Conservation (phyloP, 1,140 invertebrate genomes). For the Hermetia illucens region DNA sequence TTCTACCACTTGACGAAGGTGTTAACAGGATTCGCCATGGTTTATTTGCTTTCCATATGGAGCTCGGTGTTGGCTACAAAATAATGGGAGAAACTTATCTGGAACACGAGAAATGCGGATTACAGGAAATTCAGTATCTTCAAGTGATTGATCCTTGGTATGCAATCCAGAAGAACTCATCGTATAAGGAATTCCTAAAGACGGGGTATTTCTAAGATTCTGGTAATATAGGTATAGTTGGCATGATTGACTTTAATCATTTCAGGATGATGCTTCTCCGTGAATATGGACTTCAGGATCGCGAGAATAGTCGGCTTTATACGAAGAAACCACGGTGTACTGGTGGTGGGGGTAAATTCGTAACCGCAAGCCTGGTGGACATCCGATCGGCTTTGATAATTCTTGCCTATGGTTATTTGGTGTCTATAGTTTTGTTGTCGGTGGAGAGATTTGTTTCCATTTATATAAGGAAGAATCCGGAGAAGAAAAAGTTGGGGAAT, state of each 20-base stretch:
- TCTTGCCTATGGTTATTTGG: slow-evolving; percentile 28
- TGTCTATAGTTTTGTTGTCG: neutral
- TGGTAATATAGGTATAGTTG: slow-evolving; percentile 1
- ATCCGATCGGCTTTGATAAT: slow-evolving; percentile 33
- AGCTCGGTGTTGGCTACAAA: slow-evolving; percentile 43
- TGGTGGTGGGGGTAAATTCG: slow-evolving; percentile 33
- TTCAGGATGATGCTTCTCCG: slow-evolving; percentile 38
- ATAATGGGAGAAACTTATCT: slow-evolving; percentile 45
- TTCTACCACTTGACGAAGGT: slow-evolving; percentile 41
- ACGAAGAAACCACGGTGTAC: slow-evolving; percentile 41
- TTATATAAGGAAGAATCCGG: too few species aligned
- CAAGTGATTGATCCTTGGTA: slow-evolving; percentile 42
- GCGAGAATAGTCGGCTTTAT: slow-evolving; percentile 39
- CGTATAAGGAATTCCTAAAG: slow-evolving; percentile 44
- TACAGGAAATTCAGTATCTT: slow-evolving; percentile 44
- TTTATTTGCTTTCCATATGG: slow-evolving; percentile 49
- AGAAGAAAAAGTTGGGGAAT: too few species aligned
- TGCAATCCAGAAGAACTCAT: slow-evolving; percentile 40
- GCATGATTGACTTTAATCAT: too few species aligned
- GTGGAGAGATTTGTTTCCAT: slow-evolving; percentile 1
- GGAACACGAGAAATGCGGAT: slow-evolving; percentile 50
- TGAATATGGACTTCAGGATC: slow-evolving; percentile 42
- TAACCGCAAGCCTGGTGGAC: slow-evolving; percentile 43
- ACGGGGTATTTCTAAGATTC: slow-evolving; percentile 34
- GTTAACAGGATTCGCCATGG: slow-evolving; percentile 37